Base-by-base conservation (phyloP, 2,888 invertebrate genomes). In the Lysandra coridon region DNA sequence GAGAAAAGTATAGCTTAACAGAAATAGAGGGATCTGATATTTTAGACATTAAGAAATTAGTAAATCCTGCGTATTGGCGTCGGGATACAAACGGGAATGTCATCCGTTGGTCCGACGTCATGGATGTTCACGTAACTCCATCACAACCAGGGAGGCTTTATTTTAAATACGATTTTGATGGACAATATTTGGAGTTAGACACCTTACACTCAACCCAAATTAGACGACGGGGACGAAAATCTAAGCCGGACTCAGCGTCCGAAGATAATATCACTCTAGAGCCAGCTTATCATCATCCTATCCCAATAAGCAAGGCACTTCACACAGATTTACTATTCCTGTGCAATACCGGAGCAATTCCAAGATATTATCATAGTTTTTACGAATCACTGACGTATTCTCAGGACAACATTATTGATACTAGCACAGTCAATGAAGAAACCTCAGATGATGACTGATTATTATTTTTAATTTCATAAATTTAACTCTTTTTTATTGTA, bases 161-260 rank as follows among this genome's bases (percentile, higher is more conserved):
- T 73, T 80, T 80, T 78, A 80, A 80, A 78, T 80, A 79, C 64
- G 76, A 76, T 78, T 77, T 79, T 78, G 81, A 81, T 76, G 79
- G 77, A 4, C 44, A 73, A 73, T 79, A 80, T 78, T 79, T 74
- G 49, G 77, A 78, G 78, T 79, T 79, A 74, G 78, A 80, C 74
- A 78, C 78, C 74, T 75, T 33, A 79, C 78, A 81, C 78, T 79
- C 79, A 81, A 79, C 78, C 78, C 79, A 80, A 79, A 81, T 53
- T 33, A 81, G 79, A 78, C 79, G 79, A 80, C 81, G 81, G 74
- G 76, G 79, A 77, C 78, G 78, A 74, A 81, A 80, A 81, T 79
- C 80, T 78, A 80, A 80, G 78, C 75, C 79, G 69, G 73, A 76
- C 78, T 79, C 78, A 53, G 40, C 78, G 80, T 44, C 74, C n/a